Conservation (phyloP, 2,113 vertebrate species). For the Festucalex cinctus region DNA sequence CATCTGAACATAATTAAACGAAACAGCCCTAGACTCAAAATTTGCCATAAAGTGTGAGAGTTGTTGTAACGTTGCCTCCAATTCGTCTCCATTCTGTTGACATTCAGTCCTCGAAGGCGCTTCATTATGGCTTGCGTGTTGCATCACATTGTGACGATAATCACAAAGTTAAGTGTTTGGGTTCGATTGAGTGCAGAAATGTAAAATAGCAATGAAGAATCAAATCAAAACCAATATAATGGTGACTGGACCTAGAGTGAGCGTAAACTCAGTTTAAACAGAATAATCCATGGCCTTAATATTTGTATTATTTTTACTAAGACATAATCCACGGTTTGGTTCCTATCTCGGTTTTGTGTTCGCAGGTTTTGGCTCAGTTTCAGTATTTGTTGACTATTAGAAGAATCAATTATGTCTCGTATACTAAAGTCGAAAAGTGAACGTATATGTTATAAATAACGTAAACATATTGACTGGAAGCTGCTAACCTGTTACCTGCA, state of each 20-base stretch:
- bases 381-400: too few species aligned
- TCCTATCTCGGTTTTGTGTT: too few species aligned
- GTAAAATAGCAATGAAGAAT: not conserved
- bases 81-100: not conserved
- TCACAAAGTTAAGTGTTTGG: not conserved
- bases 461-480: not conserved
- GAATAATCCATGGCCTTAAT: not conserved
- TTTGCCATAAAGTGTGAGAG: not conserved
- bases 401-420: too few species aligned
- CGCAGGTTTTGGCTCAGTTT: too few species aligned
- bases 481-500: constrained; percentile 17
- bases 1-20: not conserved
- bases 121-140: not conserved
- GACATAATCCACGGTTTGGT: too few species aligned
- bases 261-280: not conserved
- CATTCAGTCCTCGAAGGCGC: not conserved
- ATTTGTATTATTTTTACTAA: not conserved
- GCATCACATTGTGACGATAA: not conserved
- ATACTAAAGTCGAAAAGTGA: too few species aligned
- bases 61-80: not conserved
- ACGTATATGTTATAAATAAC: too few species aligned
- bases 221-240: not conserved
- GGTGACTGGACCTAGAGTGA: not conserved
- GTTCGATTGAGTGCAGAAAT: not conserved
- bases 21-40: not conserved